phyloP scores from a whole-genome alignment of 1,140 invertebrate species.

The Stegodyphus mimosarum region DNA sequence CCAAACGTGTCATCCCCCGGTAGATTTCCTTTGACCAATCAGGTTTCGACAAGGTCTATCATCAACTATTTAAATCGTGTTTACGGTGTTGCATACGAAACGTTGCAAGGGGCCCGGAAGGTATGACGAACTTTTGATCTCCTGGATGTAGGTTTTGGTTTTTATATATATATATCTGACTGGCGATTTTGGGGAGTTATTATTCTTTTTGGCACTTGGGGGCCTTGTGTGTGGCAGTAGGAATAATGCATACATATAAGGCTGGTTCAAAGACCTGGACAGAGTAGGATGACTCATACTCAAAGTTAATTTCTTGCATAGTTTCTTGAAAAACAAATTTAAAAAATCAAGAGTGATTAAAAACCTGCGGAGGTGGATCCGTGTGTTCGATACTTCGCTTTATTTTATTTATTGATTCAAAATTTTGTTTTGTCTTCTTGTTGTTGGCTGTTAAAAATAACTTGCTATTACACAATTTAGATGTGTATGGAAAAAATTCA shows the following conservation, averaged over 20 bases:
- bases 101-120: conserved; percentile 3
- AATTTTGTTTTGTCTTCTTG: too few species aligned
- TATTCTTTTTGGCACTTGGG: conserved; percentile 18
- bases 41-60: conserved; percentile 38
- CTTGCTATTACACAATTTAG: too few species aligned
- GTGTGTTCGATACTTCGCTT: too few species aligned
- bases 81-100: conserved; percentile 29
- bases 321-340: too few species aligned
- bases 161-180: neutral
- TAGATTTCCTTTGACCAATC: conserved; percentile 12
- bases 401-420: too few species aligned
- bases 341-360: too few species aligned
- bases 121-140: conserved; percentile 6
- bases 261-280: conserved; percentile 38
- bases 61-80: conserved; percentile 46
- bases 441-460: too few species aligned
- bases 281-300: too few species aligned
- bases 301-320: too few species aligned
- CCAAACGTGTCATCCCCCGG: too few species aligned
- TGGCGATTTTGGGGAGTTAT: neutral
- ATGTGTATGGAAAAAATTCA: too few species aligned
- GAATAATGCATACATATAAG: conserved; percentile 24
- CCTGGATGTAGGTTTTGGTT: conserved; percentile 18
- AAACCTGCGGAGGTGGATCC: too few species aligned
- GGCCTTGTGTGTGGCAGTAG: neutral